phyloP scores from a whole-genome alignment of 2,888 invertebrate species.

The Lepidochrysops patricia region DNA sequence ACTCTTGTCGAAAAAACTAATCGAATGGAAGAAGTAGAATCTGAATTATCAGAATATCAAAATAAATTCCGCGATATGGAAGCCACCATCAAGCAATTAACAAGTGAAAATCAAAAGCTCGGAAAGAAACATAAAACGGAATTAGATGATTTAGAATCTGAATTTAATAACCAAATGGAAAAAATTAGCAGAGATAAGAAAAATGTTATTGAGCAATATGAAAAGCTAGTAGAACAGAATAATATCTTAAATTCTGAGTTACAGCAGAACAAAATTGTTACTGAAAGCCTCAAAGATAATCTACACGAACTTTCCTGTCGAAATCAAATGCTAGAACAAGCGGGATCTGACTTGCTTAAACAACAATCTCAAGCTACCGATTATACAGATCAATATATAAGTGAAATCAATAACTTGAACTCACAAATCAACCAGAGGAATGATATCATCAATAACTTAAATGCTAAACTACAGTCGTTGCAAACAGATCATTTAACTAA shows the following conservation, averaged over 20 bases:
- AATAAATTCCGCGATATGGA: slow-evolving; percentile 61
- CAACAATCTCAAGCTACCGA: slow-evolving; percentile 39
- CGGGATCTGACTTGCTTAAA: slow-evolving; percentile 27
- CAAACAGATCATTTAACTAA: slow-evolving; percentile 37
- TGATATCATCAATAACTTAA: slow-evolving; percentile 53
- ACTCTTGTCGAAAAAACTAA: slow-evolving; percentile 46
- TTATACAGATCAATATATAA: slow-evolving; percentile 65
- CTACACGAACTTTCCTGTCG: slow-evolving; percentile 46
- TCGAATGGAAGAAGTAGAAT: slow-evolving; percentile 43
- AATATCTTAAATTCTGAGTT: slow-evolving; percentile 45
- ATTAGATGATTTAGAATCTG: slow-evolving; percentile 58
- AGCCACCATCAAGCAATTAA: slow-evolving; percentile 46
- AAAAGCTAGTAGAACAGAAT: slow-evolving; percentile 65
- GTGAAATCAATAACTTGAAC: slow-evolving; percentile 74
- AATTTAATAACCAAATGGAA: slow-evolving; percentile 63
- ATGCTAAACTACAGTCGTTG: slow-evolving; percentile 38
- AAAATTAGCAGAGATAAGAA: slow-evolving; percentile 66
- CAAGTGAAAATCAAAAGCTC: slow-evolving; percentile 49
- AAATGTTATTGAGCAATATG: slow-evolving; percentile 58
- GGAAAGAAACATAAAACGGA: slow-evolving; percentile 56
- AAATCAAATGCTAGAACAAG: slow-evolving; percentile 46
- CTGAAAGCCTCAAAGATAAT: slow-evolving; percentile 44
- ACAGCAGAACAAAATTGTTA: slow-evolving; percentile 47
- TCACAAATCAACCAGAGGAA: slow-evolving; percentile 65
- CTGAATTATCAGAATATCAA: slow-evolving; percentile 42